Evolutionary conservation across 92 coral and sea anemone species (phyloP).

Genomic region (Porites rus): DNA sequence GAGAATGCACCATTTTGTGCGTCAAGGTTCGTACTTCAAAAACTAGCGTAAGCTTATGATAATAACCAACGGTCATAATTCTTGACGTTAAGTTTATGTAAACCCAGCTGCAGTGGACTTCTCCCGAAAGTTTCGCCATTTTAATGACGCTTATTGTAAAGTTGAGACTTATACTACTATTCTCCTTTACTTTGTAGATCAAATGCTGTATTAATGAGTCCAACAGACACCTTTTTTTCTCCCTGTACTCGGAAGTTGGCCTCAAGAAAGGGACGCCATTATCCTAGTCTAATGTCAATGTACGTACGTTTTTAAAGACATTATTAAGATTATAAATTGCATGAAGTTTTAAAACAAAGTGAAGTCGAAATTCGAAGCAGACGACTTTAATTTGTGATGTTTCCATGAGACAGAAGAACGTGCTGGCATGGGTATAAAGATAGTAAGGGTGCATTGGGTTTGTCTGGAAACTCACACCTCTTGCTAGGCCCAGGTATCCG

Average conservation of each 20-base stretch:
- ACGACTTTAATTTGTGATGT: too few relatives aligned
- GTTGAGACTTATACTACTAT: not conserved
- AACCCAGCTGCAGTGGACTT: not conserved
- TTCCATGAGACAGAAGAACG: too few relatives aligned
- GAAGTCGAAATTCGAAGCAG: not conserved
- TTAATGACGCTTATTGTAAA: not conserved
- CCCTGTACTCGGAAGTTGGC: conserved; percentile 64
- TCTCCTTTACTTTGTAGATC: conserved; percentile 3
- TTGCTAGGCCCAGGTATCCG: too few relatives aligned
- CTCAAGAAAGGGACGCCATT: conserved; percentile 46
- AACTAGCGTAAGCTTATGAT: not conserved
- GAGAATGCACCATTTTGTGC: not conserved
- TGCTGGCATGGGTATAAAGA: too few relatives aligned
- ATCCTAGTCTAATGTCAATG: conserved; percentile 22
- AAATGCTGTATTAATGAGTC: conserved; percentile 52
- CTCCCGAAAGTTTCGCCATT: not conserved
- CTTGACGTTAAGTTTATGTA: not conserved
- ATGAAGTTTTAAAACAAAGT: not conserved
- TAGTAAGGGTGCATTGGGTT: too few relatives aligned
- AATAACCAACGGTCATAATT: not conserved
- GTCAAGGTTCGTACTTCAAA: not conserved
- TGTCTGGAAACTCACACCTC: too few relatives aligned
- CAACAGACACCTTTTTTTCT: conserved; percentile 71
- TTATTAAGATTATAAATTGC: not conserved
- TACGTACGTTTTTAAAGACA: not conserved